Base-by-base conservation (phyloP, 2,797 vertebrate genomes). In the Huso huso region DNA sequence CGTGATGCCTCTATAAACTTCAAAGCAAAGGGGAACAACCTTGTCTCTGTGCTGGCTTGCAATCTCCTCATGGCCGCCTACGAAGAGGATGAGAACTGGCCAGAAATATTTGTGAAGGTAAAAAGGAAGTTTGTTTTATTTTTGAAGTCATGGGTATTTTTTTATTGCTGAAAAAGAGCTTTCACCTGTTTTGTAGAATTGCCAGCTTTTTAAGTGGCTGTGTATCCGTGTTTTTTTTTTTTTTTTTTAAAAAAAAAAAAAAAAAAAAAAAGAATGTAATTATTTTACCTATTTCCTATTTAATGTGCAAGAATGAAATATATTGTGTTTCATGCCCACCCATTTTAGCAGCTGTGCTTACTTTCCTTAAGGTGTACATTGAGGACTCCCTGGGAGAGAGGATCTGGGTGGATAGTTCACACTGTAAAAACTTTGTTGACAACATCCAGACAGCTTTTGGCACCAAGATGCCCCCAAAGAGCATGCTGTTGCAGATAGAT, bases 71-170 rank as follows among this genome's bases (percentile, higher is more conserved):
- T 99, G 97, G 96, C 97, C 0, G 96, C 97, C 0, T 99, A 99
- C 0, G 97, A 99, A 73, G 97, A 99, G 69, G 97, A 99, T 0
- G 97, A 99, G 76, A 99, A 99, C 86, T 99, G 97, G 97, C 97
- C 97, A 0, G 96, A 99, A 81, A 98, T 99, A 73, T 99, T 99
- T 70, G 96, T 99, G 23, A 99, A 99, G 88, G 97, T 88, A 68
- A 72, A 82, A 9, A 12, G 10, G 7, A 0, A 1, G 0, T 10
- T 8, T 10, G n/a, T n/a, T 63, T 50, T 11, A 49, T 11, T 48
- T 62, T 18, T 10, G 15, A 37, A 13, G 37, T 18, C 51, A 4
- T 66, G 10, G 4, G 64, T 23, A 37, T 48, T 12, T 4, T 12
- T 23, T 48, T 6, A 11, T 66, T 37, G 15, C 23, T 13, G 37